Evolutionary conservation across 2,113 vertebrate species (phyloP).

Genomic region (Lagopus leucura): DNA sequence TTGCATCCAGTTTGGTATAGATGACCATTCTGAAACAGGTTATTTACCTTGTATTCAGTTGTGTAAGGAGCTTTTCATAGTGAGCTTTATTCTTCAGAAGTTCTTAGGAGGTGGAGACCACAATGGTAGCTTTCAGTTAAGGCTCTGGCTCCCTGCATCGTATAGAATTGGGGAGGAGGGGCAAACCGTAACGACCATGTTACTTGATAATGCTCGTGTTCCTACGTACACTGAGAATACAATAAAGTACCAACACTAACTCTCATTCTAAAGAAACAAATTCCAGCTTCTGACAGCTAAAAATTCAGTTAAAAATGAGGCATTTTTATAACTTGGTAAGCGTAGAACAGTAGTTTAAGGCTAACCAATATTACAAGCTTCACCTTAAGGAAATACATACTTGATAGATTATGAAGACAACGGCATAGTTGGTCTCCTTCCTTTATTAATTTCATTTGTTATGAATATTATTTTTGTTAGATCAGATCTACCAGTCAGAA

Average conservation of each 20-base stretch:
- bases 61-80: background rate
- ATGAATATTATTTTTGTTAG: background rate
- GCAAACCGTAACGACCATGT: background rate
- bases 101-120: background rate
- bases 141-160: background rate
- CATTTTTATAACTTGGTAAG: background rate
- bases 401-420: background rate
- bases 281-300: background rate
- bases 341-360: background rate
- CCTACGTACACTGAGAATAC: background rate
- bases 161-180: background rate
- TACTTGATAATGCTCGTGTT: background rate
- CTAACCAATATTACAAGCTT: background rate
- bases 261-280: background rate
- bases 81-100: background rate
- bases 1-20: background rate
- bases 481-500: background rate
- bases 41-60: background rate
- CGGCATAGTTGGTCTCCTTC: background rate
- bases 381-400: background rate
- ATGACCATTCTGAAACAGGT: background rate
- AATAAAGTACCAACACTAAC: background rate
- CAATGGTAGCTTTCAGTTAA: background rate
- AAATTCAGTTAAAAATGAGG: background rate
- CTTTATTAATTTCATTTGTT: background rate